A percentile compares a stretch with the other conserved stretches of the same genome.
phyloP scores from a whole-genome alignment of 2,797 vertebrate genomes.

The Pseudochirops corinnae region DNA sequence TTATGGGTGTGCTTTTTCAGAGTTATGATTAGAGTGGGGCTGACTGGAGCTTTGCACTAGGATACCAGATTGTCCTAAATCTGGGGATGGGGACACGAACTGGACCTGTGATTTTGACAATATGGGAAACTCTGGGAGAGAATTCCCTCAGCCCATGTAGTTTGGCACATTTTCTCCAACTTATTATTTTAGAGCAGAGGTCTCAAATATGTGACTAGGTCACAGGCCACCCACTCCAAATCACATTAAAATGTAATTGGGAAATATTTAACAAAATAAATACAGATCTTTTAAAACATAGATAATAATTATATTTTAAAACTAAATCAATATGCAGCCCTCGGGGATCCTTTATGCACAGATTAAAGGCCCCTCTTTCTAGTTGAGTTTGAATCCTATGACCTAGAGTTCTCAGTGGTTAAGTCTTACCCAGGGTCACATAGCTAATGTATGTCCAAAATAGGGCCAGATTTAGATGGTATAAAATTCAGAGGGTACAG shows the following conservation, averaged over 20 bases:
- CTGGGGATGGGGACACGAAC: not conserved
- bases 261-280: slow-evolving; percentile 1
- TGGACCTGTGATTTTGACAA: not conserved
- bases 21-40: not conserved
- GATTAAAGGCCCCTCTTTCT: not conserved
- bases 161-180: not conserved
- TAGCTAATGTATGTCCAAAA: not conserved
- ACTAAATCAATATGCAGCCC: not conserved
- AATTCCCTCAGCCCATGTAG: not conserved
- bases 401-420: not conserved
- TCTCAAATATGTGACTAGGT: not conserved
- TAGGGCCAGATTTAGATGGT: not conserved
- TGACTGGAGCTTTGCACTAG: not conserved
- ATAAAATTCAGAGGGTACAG: not conserved
- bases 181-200: not conserved
- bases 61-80: not conserved
- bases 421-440: not conserved
- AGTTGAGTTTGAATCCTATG: not conserved
- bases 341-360: not conserved
- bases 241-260: not conserved
- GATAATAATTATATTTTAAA: not conserved
- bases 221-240: not conserved
- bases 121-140: not conserved
- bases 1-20: not conserved
- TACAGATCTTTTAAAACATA: not conserved